phyloP scores from a whole-genome alignment of 2,888 invertebrate species.

The Coleophora flavipennella region DNA sequence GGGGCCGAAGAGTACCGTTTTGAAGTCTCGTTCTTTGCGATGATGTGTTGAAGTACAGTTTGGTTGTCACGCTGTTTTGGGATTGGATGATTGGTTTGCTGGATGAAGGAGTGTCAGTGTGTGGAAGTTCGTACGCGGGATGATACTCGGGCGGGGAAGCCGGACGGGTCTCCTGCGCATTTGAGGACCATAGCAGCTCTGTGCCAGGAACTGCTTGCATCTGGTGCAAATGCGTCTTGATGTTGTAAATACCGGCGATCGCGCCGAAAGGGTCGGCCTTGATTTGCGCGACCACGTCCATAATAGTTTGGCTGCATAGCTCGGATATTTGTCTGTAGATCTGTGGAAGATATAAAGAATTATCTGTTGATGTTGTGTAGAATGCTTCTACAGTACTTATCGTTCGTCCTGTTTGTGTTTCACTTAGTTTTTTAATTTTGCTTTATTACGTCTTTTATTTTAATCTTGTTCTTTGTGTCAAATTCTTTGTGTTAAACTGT shows the following conservation, averaged over 20 bases:
- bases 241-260: constrained; percentile 75
- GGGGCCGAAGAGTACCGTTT: not conserved
- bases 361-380: no score
- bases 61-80: constrained; percentile 1
- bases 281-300: constrained; percentile 61
- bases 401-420: no score
- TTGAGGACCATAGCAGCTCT: constrained; percentile 47
- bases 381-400: no score
- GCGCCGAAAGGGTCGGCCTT: constrained; percentile 71
- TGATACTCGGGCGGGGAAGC: constrained; percentile 41
- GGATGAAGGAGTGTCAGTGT: constrained; percentile 9
- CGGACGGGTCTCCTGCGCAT: constrained; percentile 33
- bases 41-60: not conserved
- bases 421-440: no score
- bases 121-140: constrained; percentile 21
- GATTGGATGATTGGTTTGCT: not conserved
- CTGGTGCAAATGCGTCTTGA: constrained; percentile 55
- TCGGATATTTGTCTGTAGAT: constrained; percentile 65
- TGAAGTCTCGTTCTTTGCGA: not conserved
- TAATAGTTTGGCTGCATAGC: constrained; percentile 45
- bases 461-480: no score
- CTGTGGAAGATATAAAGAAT: constrained; percentile 22
- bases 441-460: no score
- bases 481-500: no score
- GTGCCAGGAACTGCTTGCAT: constrained; percentile 31